Evolutionary conservation across 2,797 vertebrate species (phyloP).

Genomic region (Oreochromis mossambicus): DNA sequence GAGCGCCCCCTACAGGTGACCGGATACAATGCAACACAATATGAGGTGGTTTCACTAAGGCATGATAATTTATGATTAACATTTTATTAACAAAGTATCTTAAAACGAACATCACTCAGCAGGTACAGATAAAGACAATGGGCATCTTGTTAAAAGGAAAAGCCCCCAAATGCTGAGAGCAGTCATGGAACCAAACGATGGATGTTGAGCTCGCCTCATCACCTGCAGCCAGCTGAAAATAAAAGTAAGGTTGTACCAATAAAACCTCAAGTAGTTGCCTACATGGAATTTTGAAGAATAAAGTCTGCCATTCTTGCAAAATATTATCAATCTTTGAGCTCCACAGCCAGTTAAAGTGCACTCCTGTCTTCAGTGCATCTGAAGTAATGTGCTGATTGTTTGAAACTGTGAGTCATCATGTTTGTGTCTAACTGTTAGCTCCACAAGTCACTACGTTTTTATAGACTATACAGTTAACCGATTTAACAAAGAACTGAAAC

Average conservation of each 20-base stretch:
- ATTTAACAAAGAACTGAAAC: neutral
- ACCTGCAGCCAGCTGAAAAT: neutral
- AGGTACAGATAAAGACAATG: neutral
- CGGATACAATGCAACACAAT: neutral
- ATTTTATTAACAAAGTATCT: accelerated
- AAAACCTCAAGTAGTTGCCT: neutral
- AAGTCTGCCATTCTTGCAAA: neutral
- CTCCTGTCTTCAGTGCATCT: neutral
- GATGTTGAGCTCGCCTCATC: neutral
- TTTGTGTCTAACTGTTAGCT: neutral
- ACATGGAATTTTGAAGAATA: neutral
- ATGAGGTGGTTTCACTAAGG: neutral
- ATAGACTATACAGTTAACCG: neutral
- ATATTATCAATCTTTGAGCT: neutral
- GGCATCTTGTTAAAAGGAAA: accelerated
- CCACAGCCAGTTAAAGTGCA: neutral
- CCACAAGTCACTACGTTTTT: neutral
- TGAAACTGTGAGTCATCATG: neutral
- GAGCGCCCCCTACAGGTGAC: neutral
- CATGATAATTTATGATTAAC: accelerated
- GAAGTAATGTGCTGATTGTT: neutral
- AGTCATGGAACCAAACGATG: neutral
- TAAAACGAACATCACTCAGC: neutral
- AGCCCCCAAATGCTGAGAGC: neutral
- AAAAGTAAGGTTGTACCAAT: neutral